A percentile compares a stretch with the other conserved stretches of the same genome.
Conservation (phyloP, 2,113 vertebrate genomes). For the Okapia johnstoni region DNA sequence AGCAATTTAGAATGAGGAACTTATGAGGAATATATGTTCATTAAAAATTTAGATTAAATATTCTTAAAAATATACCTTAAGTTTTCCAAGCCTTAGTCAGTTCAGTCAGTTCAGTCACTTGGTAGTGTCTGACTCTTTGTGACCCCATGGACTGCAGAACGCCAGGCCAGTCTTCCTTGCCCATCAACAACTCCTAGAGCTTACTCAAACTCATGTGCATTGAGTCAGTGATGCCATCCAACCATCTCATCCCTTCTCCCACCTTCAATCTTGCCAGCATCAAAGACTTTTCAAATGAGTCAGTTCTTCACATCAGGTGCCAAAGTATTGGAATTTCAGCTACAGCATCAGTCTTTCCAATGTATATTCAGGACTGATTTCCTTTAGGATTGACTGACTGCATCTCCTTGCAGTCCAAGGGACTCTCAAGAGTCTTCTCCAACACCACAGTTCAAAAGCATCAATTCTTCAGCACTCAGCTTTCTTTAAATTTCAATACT, state of each 20-base stretch:
- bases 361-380: not conserved
- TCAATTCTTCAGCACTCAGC: not conserved
- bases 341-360: not conserved
- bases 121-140: not conserved
- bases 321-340: not conserved
- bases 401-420: not conserved
- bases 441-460: not conserved
- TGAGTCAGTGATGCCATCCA: not conserved
- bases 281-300: not conserved
- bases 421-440: not conserved
- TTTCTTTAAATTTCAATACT: not conserved
- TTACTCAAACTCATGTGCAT: not conserved
- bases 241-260: not conserved
- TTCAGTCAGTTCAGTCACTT: not conserved
- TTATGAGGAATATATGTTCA: not conserved
- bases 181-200: not conserved
- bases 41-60: not conserved
- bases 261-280: not conserved
- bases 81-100: not conserved
- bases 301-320: not conserved
- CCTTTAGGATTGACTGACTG: not conserved
- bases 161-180: not conserved
- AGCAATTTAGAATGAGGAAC: not conserved
- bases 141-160: not conserved
- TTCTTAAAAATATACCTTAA: not conserved